These are phyloP conservation scores for Kuschelorhynchus macadamiae DNA, from an alignment of 2,888 invertebrate genomes.

Conservation along the genomic window DNA sequence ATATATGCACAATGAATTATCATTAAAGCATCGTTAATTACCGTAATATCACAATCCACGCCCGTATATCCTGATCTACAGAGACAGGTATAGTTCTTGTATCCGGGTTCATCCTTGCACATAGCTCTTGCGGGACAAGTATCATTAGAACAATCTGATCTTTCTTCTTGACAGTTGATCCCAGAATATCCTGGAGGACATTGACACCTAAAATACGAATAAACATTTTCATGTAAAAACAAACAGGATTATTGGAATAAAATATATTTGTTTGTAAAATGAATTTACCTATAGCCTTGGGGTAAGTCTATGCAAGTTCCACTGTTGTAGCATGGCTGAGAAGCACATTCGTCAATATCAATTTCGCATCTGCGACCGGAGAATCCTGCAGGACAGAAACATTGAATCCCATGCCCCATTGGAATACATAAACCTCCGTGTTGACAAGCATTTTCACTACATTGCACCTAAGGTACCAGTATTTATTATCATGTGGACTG, in stretches of 20 bases:
- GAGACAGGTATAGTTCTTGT: conserved; percentile 91
- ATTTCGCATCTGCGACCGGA: conserved; percentile 94
- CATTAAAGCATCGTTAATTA: no score
- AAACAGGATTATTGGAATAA: no score
- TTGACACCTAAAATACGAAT: conserved; percentile 77
- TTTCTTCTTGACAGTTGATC: conserved; percentile 95
- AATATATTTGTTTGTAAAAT: no score
- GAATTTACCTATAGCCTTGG: conserved; percentile 82
- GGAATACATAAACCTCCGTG: conserved; percentile 93
- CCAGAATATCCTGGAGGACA: conserved; percentile 91
- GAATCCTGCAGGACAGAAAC: conserved; percentile 95
- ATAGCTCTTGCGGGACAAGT: conserved; percentile 96
- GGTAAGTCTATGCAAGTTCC: conserved; percentile 93
- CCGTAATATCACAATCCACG: conserved; percentile 90
- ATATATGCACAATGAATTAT: no score
- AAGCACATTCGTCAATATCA: conserved; percentile 95
- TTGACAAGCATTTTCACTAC: conserved; percentile 89
- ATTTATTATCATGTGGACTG: no score
- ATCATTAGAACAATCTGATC: conserved; percentile 88
- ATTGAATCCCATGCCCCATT: conserved; percentile 89
- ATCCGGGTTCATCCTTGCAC: conserved; percentile 95
- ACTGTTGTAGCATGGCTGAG: conserved; percentile 94
- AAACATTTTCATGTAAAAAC: no score
- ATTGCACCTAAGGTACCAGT: conserved; percentile 73
- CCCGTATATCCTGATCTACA: conserved; percentile 97